Evolutionary conservation across 2,113 vertebrate species (phyloP), one percentile per base, ranked within the genome.

Genomic region (Pelvicachromis taeniatus): DNA sequence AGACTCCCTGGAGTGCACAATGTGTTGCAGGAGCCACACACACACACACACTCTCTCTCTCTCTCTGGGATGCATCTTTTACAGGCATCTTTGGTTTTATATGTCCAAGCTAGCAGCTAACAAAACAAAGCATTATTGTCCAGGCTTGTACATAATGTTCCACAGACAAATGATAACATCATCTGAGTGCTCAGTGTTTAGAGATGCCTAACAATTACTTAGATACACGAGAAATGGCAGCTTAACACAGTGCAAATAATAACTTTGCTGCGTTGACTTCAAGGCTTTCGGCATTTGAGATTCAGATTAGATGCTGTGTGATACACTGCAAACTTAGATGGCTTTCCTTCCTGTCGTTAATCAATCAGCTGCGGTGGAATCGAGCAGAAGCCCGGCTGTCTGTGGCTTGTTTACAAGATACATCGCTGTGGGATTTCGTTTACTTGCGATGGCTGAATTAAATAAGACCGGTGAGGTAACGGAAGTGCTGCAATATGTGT

Each of bases 1-100:
- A 75, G 77, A 65, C 87, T 91, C 91, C 90, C 86, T 48, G 78
- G 87, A 81, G 91, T 86, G 85, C 31, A 9, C 65, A 85, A 88
- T 78, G 83, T 92, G 88, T 86, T 38, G 13, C 45, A 59, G 26
- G 48, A 88, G 53, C 33, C 16, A 19, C 77, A 40, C 61, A 56
- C 54, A 29, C 55, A 58, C 13, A 56, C 54, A 55, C 54, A 54
- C 70, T 63, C 75, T 63, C 14, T 11, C 33, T 21, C 53, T 21
- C 42, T 6, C 53, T 16, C 7, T 40, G n/a, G 5, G 19, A 45
- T 26, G 6, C 54, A 65, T 55, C 58, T 82, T 82, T 77, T 5
- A 23, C 35, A 40, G 38, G 26, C n/a, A 85, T 81, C 31, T 70
- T 75, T 21, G 29, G 35, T 73, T 54, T 42, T 29, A 33, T 65